These are phyloP conservation scores for Drosophila serrata DNA, from an alignment of 1,140 invertebrate species.

Conservation along the genomic window DNA sequence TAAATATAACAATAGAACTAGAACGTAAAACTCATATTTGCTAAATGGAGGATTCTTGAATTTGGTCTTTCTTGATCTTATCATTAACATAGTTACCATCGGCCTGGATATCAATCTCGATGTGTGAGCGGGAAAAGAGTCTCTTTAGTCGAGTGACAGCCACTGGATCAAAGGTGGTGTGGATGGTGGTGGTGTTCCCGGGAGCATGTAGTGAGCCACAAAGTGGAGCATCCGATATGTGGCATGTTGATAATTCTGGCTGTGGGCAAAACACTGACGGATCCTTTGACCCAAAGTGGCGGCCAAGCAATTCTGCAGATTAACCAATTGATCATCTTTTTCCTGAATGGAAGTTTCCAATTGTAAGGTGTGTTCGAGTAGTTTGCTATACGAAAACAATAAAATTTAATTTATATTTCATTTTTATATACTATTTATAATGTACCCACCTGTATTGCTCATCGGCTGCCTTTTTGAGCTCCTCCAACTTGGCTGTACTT, in stretches of 20 bases:
- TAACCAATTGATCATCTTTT: constrained; percentile 54
- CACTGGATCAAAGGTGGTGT: constrained; percentile 7
- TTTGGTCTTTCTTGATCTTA: neutral
- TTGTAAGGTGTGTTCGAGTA: constrained; percentile 26
- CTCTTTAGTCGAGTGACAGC: constrained; percentile 40
- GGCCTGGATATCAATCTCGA: neutral
- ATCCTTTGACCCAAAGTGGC: constrained; percentile 73
- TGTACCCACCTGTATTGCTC: constrained; percentile 32
- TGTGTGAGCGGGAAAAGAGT: constrained; percentile 27
- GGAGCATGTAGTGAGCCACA: constrained; percentile 68
- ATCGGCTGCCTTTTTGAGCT: constrained; percentile 38
- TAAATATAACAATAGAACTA: neutral
- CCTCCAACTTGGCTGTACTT: constrained; percentile 11
- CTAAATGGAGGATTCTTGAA: neutral
- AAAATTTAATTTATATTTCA: neutral
- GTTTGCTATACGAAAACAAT: constrained; percentile 16
- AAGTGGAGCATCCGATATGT: constrained; percentile 70
- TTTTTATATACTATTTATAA: neutral
- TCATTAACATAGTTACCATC: neutral
- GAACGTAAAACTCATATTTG: neutral
- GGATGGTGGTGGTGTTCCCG: constrained; percentile 56
- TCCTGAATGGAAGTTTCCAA: constrained; percentile 27
- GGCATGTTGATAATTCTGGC: constrained; percentile 58
- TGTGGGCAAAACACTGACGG: constrained; percentile 58
- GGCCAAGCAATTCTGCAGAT: constrained; percentile 66